Evolutionary conservation across 2,888 invertebrate species (phyloP).

Genomic region (Encarsia formosa): DNA sequence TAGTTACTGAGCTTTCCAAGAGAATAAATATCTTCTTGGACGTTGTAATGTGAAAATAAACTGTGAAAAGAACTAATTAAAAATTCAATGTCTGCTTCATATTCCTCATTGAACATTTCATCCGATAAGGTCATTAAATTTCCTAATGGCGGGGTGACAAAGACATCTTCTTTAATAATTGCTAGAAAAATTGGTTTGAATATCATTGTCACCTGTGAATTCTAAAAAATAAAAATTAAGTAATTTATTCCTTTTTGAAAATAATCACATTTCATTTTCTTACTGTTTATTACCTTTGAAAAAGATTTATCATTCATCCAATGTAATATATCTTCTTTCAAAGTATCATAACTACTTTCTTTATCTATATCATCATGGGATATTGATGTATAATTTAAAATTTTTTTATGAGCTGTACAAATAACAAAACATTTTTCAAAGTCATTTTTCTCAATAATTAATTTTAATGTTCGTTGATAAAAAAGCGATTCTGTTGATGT

Average conservation of each 20-base stretch:
- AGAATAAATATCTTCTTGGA: conserved; percentile 64
- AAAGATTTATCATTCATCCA: conserved; percentile 54
- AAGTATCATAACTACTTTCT: conserved; percentile 46
- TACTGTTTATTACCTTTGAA: conserved; percentile 31
- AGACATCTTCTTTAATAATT: conserved; percentile 57
- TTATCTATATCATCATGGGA: conserved; percentile 38
- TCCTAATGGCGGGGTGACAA: conserved; percentile 62
- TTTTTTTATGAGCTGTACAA: conserved; percentile 55
- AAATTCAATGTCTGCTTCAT: conserved; percentile 33
- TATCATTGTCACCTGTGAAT: conserved; percentile 59
- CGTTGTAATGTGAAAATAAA: conserved; percentile 55
- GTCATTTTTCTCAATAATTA: conserved; percentile 60
- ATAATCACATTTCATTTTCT: conserved; percentile 1
- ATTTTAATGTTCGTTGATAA: conserved; percentile 57
- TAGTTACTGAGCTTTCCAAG: conserved; percentile 63
- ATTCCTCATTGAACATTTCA: conserved; percentile 39
- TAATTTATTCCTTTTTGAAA: neutral
- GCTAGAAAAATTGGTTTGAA: conserved; percentile 62
- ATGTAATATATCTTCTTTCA: conserved; percentile 51
- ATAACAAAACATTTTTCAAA: conserved; percentile 62
- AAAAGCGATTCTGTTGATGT: conserved; percentile 57
- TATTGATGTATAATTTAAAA: conserved; percentile 55
- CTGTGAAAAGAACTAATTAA: conserved; percentile 42
- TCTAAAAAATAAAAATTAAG: conserved; percentile 51
- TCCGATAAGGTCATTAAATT: conserved; percentile 57